phyloP scores from a whole-genome alignment of 2,113 vertebrate genomes.

The Cricetomys ansorgei region DNA sequence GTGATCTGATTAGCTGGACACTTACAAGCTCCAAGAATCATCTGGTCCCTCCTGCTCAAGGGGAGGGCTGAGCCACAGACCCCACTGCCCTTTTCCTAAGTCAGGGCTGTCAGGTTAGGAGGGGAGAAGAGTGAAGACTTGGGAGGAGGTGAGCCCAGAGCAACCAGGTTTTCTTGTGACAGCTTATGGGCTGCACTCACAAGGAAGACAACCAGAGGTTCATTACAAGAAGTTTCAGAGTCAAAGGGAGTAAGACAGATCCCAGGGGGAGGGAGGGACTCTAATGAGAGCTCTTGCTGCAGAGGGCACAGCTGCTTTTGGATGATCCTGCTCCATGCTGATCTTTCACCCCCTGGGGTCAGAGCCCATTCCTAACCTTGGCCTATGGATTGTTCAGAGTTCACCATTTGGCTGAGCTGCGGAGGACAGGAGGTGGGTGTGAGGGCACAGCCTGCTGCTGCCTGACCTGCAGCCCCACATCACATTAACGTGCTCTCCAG shows the following conservation, averaged over 20 bases:
- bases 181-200: not conserved
- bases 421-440: not conserved
- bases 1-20: not conserved
- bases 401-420: not conserved
- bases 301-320: not conserved
- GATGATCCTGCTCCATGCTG: not conserved
- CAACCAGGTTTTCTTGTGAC: not conserved
- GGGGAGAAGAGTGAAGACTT: not conserved
- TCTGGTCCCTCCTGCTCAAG: not conserved
- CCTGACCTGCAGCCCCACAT: not conserved
- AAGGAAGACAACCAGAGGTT: not conserved
- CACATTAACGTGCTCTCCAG: not conserved
- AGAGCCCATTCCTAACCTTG: not conserved
- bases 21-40: not conserved
- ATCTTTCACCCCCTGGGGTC: not conserved
- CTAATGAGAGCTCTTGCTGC: not conserved
- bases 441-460: not conserved
- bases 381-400: not conserved
- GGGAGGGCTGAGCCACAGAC: not conserved
- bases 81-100: not conserved
- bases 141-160: not conserved
- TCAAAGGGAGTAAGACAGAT: not conserved
- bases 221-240: not conserved
- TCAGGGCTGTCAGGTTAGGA: too few relatives aligned
- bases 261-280: not conserved